Evolutionary conservation across 1,140 invertebrate genomes (phyloP), one percentile per base, ranked within the genome.

Genomic region (Formica selysi): DNA sequence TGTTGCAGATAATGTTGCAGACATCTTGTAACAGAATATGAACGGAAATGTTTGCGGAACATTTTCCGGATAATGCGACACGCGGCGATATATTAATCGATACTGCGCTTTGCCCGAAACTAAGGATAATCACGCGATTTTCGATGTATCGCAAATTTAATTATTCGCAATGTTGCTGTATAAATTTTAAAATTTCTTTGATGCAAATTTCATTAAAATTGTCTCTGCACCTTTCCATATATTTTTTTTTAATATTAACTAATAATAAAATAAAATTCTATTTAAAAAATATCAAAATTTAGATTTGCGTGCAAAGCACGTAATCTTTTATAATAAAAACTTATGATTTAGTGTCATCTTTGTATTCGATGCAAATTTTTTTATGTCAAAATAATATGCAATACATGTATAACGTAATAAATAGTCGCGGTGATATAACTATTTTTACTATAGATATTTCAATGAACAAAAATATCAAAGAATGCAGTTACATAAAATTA

Each of bases 1-100:
- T 80, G 76, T 80, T 68, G 6, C 64, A 68, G 76, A 80, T 80
- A 68, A 80, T 80, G 48, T 80, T 80, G 76, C 64, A 68, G 48
- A 57, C 64, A 80, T 80, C 76, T 80, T 68, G 76, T 80, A 68
- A 80, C 51, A 68, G 62, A 54, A 80, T 80, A 80, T 32, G n/a
- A 68, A 48, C 76, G 44, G 64, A 68, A 80, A 80, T 54, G 76
- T 80, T 80, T 68, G 76, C 48, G 32, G 48, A 80, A 68, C 76
- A 26, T 80, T 80, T 80, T 80, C 76, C 76, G 32, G 48, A 80
- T 80, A 80, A 80, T 22, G 44, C 44, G 32, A 80, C 64, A 80
- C 64, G 54, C 6, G 19, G n/a, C 64, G 76, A 68, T 80, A 68
- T 57, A 80, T 80, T 80, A 80, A 80, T 80, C 76, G 36, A 68